A percentile compares a stretch with the other conserved stretches of the same genome.
Evolutionary conservation across 1,140 invertebrate genomes (phyloP).

Genomic region (Zaprionus ornatus): DNA sequence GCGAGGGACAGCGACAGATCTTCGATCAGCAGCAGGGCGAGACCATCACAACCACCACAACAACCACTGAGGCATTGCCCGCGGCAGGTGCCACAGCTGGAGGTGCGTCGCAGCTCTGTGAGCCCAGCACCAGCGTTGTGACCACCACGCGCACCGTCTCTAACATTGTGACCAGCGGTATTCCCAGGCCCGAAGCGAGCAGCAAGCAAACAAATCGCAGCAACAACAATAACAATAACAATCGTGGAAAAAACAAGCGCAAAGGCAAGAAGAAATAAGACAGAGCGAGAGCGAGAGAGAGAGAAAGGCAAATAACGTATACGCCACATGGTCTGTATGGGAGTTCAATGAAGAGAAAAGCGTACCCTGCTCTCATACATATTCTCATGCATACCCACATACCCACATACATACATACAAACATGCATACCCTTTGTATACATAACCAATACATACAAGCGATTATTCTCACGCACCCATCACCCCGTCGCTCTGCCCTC

Average conservation of each 20-base stretch:
- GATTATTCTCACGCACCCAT: constrained; percentile 1
- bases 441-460: neutral
- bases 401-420: constrained; percentile 20
- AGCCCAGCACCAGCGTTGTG: constrained; percentile 70
- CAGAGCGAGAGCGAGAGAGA: neutral
- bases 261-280: constrained; percentile 72
- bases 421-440: constrained; percentile 18
- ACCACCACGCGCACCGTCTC: constrained; percentile 77
- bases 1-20: constrained; percentile 64
- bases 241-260: constrained; percentile 66
- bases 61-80: constrained; percentile 66
- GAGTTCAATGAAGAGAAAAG: constrained; percentile 11
- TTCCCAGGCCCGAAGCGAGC: constrained; percentile 56
- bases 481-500: neutral
- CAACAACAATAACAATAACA: constrained; percentile 45
- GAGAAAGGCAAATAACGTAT: constrained; percentile 51
- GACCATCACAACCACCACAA: constrained; percentile 77
- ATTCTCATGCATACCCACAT: constrained; percentile 4
- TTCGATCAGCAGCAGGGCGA: constrained; percentile 76
- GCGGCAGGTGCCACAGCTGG: constrained; percentile 16
- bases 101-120: constrained; percentile 9
- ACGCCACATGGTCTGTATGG: constrained; percentile 66
- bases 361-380: neutral
- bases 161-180: constrained; percentile 77
- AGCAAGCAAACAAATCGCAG: constrained; percentile 51